A percentile compares a stretch with the other conserved stretches of the same genome.
phyloP scores from a whole-genome alignment of 2,888 invertebrate genomes.

The Xiphydria camelus region DNA sequence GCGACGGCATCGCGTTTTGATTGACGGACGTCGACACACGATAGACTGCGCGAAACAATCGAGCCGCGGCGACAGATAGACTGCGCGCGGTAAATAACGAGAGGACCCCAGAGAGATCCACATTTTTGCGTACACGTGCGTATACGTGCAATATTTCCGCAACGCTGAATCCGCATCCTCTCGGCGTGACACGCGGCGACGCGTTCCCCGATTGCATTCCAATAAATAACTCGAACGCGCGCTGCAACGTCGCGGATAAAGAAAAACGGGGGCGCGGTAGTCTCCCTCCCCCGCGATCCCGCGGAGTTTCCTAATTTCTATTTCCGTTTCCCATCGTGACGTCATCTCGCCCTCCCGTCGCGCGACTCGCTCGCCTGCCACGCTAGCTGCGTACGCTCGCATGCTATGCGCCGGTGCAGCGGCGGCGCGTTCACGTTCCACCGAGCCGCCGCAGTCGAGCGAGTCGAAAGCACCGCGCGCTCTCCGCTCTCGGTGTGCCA shows the following conservation, averaged over 20 bases:
- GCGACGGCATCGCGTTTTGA: too few relatives aligned
- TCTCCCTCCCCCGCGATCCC: slow-evolving; percentile 8
- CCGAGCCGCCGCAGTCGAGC: slow-evolving; percentile 24
- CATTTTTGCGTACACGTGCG: too few relatives aligned
- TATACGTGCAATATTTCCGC: too few relatives aligned
- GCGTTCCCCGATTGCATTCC: slow-evolving; percentile 8
- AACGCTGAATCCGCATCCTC: too few relatives aligned
- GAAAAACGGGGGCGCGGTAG: too few relatives aligned
- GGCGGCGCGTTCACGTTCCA: slow-evolving; percentile 14
- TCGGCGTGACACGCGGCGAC: too few relatives aligned
- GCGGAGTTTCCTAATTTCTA: slow-evolving; percentile 32
- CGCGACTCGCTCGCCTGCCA: too few relatives aligned
- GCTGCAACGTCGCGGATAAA: slow-evolving; percentile 5
- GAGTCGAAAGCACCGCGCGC: slow-evolving; percentile 11
- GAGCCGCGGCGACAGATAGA: too few relatives aligned
- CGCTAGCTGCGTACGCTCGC: background rate
- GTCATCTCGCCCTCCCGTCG: slow-evolving; percentile 2
- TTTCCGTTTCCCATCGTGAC: slow-evolving; percentile 24
- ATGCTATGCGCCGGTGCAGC: background rate
- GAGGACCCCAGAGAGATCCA: too few relatives aligned
- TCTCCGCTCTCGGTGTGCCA: slow-evolving; percentile 6
- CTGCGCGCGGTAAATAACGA: too few relatives aligned
- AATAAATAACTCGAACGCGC: slow-evolving; percentile 30
- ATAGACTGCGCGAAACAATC: too few relatives aligned
- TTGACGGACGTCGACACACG: too few relatives aligned